Evolutionary conservation across 1,140 invertebrate species (phyloP).

Genomic region (Araneus ventricosus): DNA sequence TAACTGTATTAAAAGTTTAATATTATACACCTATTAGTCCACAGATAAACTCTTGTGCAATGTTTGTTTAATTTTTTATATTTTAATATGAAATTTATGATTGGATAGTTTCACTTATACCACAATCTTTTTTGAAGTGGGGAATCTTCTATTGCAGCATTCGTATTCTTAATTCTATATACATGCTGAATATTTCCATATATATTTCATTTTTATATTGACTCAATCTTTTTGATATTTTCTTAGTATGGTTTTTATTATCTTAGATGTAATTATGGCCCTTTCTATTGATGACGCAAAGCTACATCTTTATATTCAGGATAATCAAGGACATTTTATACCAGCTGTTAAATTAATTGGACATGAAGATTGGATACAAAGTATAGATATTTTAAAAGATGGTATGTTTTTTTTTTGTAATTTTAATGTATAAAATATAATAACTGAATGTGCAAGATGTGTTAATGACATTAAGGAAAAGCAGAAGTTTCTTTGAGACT

Average conservation of each 20-base stretch:
- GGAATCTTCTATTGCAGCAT: no score
- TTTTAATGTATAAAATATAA: background rate
- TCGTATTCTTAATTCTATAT: no score
- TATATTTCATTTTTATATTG: background rate
- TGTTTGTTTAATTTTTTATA: no score
- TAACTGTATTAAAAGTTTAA: no score
- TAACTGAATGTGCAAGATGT: background rate
- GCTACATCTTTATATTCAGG: conserved; percentile 85
- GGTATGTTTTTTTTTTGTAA: conserved; percentile 18
- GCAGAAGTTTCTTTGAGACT: background rate
- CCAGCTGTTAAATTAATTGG: conserved; percentile 83
- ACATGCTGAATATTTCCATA: no score
- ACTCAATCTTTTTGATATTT: background rate
- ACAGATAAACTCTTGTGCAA: no score
- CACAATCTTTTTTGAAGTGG: no score
- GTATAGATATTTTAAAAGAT: conserved; percentile 83
- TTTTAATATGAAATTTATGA: no score
- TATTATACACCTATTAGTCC: no score
- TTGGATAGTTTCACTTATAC: no score
- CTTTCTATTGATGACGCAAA: conserved; percentile 86
- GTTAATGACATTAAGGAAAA: background rate
- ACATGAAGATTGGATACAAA: conserved; percentile 93
- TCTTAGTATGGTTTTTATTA: background rate
- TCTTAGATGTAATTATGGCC: conserved; percentile 55
- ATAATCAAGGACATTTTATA: conserved; percentile 79